Percentiles rank a stretch among this genome's conserved stretches.
These are phyloP conservation scores for Cheilosia soror DNA, from an alignment of 2,888 invertebrate genomes.

Conservation along the genomic window DNA sequence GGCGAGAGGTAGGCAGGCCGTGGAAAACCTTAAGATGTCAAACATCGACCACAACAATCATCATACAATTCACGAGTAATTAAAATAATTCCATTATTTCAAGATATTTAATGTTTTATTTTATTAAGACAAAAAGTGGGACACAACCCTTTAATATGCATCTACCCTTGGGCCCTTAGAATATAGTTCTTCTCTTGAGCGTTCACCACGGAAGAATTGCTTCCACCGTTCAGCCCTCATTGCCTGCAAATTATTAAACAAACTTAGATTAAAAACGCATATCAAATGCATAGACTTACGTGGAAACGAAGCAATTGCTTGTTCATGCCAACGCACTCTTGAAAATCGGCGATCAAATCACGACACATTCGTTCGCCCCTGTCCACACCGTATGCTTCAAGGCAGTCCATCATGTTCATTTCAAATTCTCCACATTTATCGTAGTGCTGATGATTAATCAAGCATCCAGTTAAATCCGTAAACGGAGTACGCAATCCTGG, in stretches of 20 bases:
- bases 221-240: constrained; percentile 87
- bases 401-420: constrained; percentile 89
- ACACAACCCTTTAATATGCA: constrained; percentile 84
- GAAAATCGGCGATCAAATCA: constrained; percentile 87
- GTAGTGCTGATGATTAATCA: constrained; percentile 87
- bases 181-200: constrained; percentile 85
- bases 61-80: background rate
- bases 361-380: constrained; percentile 87
- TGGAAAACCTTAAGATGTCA: too few species aligned
- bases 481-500: constrained; percentile 89
- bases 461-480: constrained; percentile 88
- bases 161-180: constrained; percentile 85
- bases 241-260: constrained; percentile 80
- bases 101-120: constrained; percentile 10
- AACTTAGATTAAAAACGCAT: background rate
- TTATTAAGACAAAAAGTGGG: background rate
- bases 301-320: constrained; percentile 87
- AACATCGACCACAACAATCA: too few species aligned
- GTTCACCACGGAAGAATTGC: constrained; percentile 86
- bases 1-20: too few species aligned
- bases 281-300: constrained; percentile 81
- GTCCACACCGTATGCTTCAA: constrained; percentile 92
- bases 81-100: constrained; percentile 32
- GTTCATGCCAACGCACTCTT: constrained; percentile 87
- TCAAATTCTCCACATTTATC: constrained; percentile 89